These are phyloP conservation scores for Nemurella pictetii DNA, from an alignment of 2,888 invertebrate species.

Conservation along the genomic window DNA sequence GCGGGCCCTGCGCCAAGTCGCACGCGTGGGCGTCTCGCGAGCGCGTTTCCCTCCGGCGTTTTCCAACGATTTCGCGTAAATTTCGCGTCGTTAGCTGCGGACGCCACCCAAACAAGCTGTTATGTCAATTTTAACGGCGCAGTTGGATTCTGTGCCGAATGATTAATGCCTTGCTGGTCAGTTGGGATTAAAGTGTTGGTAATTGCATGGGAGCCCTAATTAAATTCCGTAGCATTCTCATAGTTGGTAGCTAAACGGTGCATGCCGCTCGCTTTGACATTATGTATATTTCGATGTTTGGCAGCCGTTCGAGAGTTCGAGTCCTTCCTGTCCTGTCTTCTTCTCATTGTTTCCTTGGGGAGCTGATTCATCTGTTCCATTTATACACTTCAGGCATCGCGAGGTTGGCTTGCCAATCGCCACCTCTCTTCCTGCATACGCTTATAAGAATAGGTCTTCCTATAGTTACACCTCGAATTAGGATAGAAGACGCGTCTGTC, in stretches of 20 bases:
- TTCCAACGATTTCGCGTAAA: not conserved
- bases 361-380: not conserved
- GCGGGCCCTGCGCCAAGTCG: not conserved
- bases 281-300: not conserved
- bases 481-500: not conserved
- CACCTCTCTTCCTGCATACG: not conserved
- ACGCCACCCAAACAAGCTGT: not conserved
- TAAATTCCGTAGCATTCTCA: not conserved
- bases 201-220: not conserved
- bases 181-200: not conserved
- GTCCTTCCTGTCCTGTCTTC: not conserved
- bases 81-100: not conserved
- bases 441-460: constrained; percentile 3
- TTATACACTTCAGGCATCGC: not conserved
- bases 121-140: not conserved
- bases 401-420: not conserved
- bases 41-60: no score
- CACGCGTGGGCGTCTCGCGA: not conserved
- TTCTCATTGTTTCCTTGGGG: not conserved
- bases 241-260: not conserved
- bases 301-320: not conserved
- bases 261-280: not conserved
- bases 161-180: not conserved
- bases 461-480: not conserved
- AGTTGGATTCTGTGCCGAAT: no score